Base-by-base conservation (phyloP, 2,797 vertebrate genomes). In the Pseudochromis fuscus region DNA sequence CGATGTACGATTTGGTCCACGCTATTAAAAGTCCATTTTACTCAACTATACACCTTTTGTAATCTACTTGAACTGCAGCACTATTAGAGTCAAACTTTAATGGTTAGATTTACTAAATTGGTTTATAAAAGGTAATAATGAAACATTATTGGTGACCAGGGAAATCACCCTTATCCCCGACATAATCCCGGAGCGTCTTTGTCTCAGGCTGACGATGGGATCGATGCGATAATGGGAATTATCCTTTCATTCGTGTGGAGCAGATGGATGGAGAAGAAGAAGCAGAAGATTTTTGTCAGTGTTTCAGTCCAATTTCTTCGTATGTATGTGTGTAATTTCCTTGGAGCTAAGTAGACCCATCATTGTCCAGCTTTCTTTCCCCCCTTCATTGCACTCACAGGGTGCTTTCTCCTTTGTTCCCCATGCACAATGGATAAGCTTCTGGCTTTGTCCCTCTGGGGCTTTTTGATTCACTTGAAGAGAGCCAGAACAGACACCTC, bases 391-490 rank as follows among this genome's bases (percentile, higher is more conserved):
- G 73, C 70, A 72, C 72, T 83, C 75, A 37, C 80, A 72, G 67
- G 79, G 75, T 56, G 69, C 77, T 87, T 68, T 67, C 65, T 74
- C 64, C 60, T 73, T 81, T 65, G 67, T 84, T 79, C 73, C 60
- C 67, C 42, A 30, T 78, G 73, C 79, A 87, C 84, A 85, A 70
- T 77, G 77, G 81, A 81, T 84, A 83, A 62, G 79, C 81, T 76
- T 68, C 75, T 92, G 86, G 81, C 82, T 83, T 84, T 85, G 77
- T 86, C 81, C 87, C 87, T 84, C 72, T 82, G 73, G 57, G 81
- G 48, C 74, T 90, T 93, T 92, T 87, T 89, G 89, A 93, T 82
- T 87, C 85, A 89, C 86, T 90, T 85, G 92, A 89, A 91, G 86
- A 86, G 83, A 82, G 88, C 64, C 72, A 91, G 88, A 93, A 87